Percentiles rank a stretch among this genome's conserved stretches.
phyloP scores from a whole-genome alignment of 2,797 vertebrate species.

The Aselliscus stoliczkanus region DNA sequence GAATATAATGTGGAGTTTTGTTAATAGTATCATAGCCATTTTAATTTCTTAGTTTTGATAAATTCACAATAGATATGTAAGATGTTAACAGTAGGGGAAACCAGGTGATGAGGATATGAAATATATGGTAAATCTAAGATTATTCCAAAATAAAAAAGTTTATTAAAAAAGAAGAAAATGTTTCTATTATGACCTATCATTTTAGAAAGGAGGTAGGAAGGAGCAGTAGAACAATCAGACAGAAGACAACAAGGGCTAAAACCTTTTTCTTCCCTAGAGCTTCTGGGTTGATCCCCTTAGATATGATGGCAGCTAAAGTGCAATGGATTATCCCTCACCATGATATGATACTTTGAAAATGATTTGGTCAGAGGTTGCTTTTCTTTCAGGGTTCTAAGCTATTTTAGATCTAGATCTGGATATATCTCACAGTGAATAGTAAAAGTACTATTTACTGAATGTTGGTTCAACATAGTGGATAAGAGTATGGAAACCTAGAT shows the following conservation, averaged over 20 bases:
- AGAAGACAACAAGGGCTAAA: neutral
- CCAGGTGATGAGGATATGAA: neutral
- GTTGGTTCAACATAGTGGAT: neutral
- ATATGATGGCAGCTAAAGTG: neutral
- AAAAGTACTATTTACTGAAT: neutral
- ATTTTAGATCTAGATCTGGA: too few species aligned
- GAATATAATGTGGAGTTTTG: neutral
- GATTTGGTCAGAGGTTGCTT: neutral
- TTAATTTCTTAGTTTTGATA: slow-evolving; percentile 33
- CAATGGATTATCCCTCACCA: neutral
- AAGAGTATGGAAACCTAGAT: neutral
- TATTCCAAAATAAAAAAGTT: slow-evolving; percentile 9
- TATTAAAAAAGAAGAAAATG: neutral
- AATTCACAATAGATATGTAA: neutral
- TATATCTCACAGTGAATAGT: neutral
- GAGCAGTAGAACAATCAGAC: neutral
- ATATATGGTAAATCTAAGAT: slow-evolving; percentile 14
- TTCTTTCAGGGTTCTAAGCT: neutral
- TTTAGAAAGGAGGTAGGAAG: slow-evolving; percentile 27
- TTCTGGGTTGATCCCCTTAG: neutral
- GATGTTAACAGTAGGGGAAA: neutral
- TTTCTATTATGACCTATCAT: neutral
- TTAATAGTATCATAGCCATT: neutral
- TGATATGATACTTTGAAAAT: neutral
- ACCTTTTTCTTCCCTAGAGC: slow-evolving; percentile 1